Percentiles rank a stretch among this genome's conserved stretches.
phyloP scores from a whole-genome alignment of 2,888 invertebrate genomes.

The Axea sp. region DNA sequence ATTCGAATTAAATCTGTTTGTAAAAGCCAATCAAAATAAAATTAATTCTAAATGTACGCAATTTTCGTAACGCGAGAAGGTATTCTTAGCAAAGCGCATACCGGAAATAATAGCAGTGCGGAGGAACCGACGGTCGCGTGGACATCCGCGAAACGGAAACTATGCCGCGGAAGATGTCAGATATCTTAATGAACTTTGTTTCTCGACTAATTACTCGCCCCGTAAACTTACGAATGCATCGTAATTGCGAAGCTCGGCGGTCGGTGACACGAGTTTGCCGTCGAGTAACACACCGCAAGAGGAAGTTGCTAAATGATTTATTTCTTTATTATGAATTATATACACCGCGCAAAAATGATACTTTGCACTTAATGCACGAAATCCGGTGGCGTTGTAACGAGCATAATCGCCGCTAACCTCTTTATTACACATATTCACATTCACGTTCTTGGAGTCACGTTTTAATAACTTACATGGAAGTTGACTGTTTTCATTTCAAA shows the following conservation, averaged over 20 bases:
- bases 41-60: slow-evolving; percentile 17
- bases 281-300: slow-evolving; percentile 22
- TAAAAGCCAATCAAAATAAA: slow-evolving; percentile 14
- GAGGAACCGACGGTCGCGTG: slow-evolving; percentile 60
- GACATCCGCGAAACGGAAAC: slow-evolving; percentile 58
- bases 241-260: slow-evolving; percentile 56
- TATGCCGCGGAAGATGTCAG: slow-evolving; percentile 64
- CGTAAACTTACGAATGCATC: slow-evolving; percentile 50
- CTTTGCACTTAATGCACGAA: slow-evolving; percentile 25
- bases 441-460: too few relatives aligned
- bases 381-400: slow-evolving; percentile 16
- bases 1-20: too few relatives aligned
- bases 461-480: background rate
- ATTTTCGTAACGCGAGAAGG: slow-evolving; percentile 1
- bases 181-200: slow-evolving; percentile 68
- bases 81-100: slow-evolving; percentile 24
- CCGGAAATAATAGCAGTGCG: slow-evolving; percentile 46
- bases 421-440: slow-evolving; percentile 7
- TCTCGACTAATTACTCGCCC: slow-evolving; percentile 68
- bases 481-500: background rate
- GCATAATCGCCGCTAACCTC: slow-evolving; percentile 1
- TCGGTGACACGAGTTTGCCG: slow-evolving; percentile 58
- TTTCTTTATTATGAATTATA: slow-evolving; percentile 45
- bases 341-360: slow-evolving; percentile 28
- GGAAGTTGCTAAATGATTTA: slow-evolving; percentile 55